phyloP scores from a whole-genome alignment of 37 sponge, comb jelly and placozoan genomes.

The Spongilla lacustris region DNA sequence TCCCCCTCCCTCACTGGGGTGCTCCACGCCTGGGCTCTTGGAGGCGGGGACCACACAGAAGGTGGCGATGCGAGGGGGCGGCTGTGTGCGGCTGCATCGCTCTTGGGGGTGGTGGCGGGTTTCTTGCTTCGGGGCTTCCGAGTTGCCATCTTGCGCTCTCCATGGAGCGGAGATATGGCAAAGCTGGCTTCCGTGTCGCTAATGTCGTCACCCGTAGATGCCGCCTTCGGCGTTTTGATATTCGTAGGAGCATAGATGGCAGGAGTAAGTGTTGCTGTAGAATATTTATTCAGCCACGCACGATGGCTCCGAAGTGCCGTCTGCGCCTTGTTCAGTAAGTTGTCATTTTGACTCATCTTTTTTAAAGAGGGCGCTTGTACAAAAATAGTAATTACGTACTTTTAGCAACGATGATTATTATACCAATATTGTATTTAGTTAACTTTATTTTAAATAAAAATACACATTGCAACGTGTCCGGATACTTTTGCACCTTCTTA shows the following conservation, averaged over 20 bases:
- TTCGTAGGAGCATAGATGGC: neutral
- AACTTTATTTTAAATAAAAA: neutral
- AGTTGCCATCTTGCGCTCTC: no score
- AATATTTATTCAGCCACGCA: constrained; percentile 33
- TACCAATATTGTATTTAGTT: no score
- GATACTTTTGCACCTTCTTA: no score
- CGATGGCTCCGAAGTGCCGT: constrained; percentile 40
- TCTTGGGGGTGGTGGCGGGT: no score
- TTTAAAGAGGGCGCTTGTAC: neutral
- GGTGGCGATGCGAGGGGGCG: no score
- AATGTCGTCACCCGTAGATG: neutral
- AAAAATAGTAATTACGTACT: no score
- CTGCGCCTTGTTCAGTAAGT: constrained; percentile 28
- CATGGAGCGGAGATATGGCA: no score
- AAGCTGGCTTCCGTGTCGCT: no score
- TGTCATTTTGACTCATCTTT: neutral
- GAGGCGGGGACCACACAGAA: neutral
- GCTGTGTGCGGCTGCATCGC: no score
- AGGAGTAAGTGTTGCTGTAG: neutral
- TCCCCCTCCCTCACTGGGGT: neutral
- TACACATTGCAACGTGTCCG: no score
- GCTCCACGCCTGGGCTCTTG: neutral
- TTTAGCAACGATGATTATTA: no score
- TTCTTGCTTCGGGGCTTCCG: no score
- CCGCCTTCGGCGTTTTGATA: neutral